These are phyloP conservation scores for Drosophila repleta DNA, from an alignment of 1,140 invertebrate genomes.

Conservation along the genomic window DNA sequence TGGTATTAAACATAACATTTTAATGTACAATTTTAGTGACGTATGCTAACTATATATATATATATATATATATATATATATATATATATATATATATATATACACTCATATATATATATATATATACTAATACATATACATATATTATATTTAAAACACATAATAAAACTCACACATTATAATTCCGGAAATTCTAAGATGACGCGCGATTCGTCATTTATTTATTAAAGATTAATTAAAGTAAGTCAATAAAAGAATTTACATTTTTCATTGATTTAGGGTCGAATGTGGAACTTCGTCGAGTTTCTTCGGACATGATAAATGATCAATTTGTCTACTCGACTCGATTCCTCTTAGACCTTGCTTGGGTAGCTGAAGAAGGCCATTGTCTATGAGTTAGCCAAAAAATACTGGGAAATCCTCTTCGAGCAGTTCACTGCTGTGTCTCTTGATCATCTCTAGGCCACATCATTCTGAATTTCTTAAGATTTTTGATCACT, in stretches of 20 bases:
- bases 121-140: slow-evolving; percentile 31
- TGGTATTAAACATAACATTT: slow-evolving; percentile 63
- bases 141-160: slow-evolving; percentile 10
- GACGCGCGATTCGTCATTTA: slow-evolving; percentile 10
- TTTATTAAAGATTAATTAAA: neutral
- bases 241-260: neutral
- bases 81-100: neutral
- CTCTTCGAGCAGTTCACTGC: no score
- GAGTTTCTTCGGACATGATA: no score
- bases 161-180: slow-evolving; percentile 39
- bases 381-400: no score
- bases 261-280: no score
- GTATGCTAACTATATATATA: slow-evolving; percentile 30
- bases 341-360: no score
- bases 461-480: no score
- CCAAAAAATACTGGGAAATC: no score
- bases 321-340: no score
- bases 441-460: no score
- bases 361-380: no score
- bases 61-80: slow-evolving; percentile 43
- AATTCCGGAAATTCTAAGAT: slow-evolving; percentile 33
- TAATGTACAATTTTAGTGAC: slow-evolving; percentile 62
- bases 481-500: no score
- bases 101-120: slow-evolving; percentile 27
- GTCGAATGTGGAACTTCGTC: no score